Percentiles rank a stretch among this genome's conserved stretches.
Conservation (phyloP, 2,113 vertebrate genomes). For the Phoenicopterus ruber region DNA sequence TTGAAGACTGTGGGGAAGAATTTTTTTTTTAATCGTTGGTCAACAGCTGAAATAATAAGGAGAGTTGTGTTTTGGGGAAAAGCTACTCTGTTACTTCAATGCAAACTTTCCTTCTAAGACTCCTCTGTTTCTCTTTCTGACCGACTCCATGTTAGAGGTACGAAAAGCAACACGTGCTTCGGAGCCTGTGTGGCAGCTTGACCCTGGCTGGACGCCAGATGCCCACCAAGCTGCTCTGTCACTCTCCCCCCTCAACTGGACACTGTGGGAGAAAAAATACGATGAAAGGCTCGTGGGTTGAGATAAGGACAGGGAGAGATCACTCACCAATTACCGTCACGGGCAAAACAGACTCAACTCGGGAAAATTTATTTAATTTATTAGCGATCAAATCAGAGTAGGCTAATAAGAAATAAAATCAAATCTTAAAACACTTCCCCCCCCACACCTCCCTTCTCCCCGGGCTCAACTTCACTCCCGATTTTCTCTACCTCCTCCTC, state of each 20-base stretch:
- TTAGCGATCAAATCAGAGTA: not conserved
- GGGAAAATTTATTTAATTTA: not conserved
- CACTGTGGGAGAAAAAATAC: not conserved
- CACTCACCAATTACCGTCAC: accelerated
- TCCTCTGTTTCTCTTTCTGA: not conserved
- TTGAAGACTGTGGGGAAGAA: not conserved
- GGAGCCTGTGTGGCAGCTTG: not conserved
- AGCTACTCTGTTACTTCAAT: not conserved
- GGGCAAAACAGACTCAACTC: not conserved
- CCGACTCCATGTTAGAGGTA: not conserved
- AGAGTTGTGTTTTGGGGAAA: not conserved
- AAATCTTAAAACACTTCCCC: not conserved
- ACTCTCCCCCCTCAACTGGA: not conserved
- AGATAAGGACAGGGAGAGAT: not conserved
- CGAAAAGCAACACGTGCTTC: not conserved
- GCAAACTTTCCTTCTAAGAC: not conserved
- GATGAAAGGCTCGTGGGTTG: accelerated
- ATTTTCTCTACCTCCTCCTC: not conserved
- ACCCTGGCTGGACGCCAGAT: not conserved
- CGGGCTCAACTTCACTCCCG: not conserved
- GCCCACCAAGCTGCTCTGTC: not conserved
- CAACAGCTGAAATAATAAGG: not conserved
- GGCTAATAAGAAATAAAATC: not conserved
- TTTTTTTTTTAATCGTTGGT: not conserved
- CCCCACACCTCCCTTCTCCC: not conserved